Evolutionary conservation across 1,140 invertebrate genomes (phyloP).

Genomic region (Acromyrmex heyeri): DNA sequence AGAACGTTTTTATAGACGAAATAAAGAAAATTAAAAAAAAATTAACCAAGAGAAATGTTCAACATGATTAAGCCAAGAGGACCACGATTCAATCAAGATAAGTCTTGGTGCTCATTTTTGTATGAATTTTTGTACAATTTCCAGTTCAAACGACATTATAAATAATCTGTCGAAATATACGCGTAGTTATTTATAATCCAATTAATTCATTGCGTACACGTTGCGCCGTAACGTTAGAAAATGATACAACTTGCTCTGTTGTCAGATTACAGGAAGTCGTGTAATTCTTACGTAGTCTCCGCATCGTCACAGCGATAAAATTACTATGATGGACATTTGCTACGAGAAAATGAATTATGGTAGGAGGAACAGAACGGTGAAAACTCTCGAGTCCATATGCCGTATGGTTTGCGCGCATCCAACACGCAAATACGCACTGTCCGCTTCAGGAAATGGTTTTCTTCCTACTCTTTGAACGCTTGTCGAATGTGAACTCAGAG

Average conservation of each 20-base stretch:
- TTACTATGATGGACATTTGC: slow-evolving; percentile 32
- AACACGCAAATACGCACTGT: slow-evolving; percentile 26
- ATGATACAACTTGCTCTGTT: slow-evolving; percentile 16
- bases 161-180: background rate
- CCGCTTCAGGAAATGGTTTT: slow-evolving; percentile 69
- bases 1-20: too few relatives aligned
- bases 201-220: background rate
- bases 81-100: too few relatives aligned
- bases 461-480: slow-evolving; percentile 62
- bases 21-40: too few relatives aligned
- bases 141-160: too few relatives aligned
- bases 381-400: slow-evolving; percentile 58
- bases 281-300: slow-evolving; percentile 52
- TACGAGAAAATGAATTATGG: slow-evolving; percentile 54
- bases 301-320: slow-evolving; percentile 47
- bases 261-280: slow-evolving; percentile 28
- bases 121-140: too few relatives aligned
- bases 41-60: too few relatives aligned
- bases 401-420: slow-evolving; percentile 13
- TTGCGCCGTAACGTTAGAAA: background rate
- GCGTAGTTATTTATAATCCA: slow-evolving; percentile 23
- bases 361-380: slow-evolving; percentile 62
- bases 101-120: too few relatives aligned
- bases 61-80: too few relatives aligned
- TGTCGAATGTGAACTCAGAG: slow-evolving; percentile 52